phyloP scores from a whole-genome alignment of 2,888 invertebrate species.

The Acanthococcus lagerstroemiae region DNA sequence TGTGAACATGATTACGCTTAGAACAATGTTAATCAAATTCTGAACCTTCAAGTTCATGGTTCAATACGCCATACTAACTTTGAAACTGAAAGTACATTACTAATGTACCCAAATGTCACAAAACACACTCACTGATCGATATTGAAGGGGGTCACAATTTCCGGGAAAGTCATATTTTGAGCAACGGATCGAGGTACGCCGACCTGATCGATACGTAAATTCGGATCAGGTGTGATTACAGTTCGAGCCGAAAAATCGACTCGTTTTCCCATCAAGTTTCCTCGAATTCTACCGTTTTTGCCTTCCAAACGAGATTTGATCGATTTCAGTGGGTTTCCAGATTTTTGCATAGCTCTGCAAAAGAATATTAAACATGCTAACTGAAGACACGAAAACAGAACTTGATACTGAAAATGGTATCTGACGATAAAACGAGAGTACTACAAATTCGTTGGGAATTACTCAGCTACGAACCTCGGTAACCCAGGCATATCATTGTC shows the following conservation, averaged over 20 bases:
- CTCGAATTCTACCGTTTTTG: constrained; percentile 97
- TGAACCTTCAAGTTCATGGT: neutral
- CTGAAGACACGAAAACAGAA: neutral
- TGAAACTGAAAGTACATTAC: no score
- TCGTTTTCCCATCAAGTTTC: constrained; percentile 99
- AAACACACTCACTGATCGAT: constrained; percentile 65
- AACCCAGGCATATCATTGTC: constrained; percentile 99
- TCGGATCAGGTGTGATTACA: constrained; percentile 94
- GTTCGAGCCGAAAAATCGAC: constrained; percentile 99
- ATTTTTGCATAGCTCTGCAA: constrained; percentile 89
- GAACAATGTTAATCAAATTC: neutral
- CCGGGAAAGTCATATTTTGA: constrained; percentile 97
- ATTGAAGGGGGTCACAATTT: constrained; percentile 98
- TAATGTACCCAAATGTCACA: no score
- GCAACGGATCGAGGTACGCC: constrained; percentile 97
- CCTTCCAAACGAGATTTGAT: constrained; percentile 93
- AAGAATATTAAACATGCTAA: neutral
- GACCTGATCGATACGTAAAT: constrained; percentile 82
- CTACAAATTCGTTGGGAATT: neutral
- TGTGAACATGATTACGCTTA: constrained; percentile 37
- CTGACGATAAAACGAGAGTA: neutral
- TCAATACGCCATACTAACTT: neutral
- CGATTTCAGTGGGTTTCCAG: constrained; percentile 95
- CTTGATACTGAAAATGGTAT: neutral
- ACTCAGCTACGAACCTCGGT: constrained; percentile 51